Base-by-base conservation (phyloP, 35 echinoderm and acorn worm species). In the Apostichopus japonicus region DNA sequence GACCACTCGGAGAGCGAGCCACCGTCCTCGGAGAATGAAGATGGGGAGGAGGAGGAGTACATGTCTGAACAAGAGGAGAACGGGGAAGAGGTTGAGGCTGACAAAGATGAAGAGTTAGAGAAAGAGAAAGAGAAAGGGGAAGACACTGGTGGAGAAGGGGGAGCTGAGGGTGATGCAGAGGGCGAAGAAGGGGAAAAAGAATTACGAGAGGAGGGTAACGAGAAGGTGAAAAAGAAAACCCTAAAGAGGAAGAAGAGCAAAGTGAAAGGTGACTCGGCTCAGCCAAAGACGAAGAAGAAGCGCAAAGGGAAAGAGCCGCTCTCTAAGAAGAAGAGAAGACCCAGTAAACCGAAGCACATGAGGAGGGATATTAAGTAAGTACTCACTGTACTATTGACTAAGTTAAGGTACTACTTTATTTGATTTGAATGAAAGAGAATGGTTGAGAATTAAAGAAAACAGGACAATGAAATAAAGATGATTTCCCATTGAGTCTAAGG, bases 211-310 rank as follows among this genome's bases (percentile, higher is more conserved):
- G 72, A 79, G 16, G 90, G 55, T 8, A 51, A 54, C n/a, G 90
- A 59, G 53, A 79, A 59, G 23, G 61, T 22, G 53, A 93, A 53
- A 55, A 92, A 93, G 59, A 65, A 67, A 65, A 79, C 53, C 58
- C 53, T 57, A 14, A 93, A 93, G 77, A 91, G 87, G 63, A 90
- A 62, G 79, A 88, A 73, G 53, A 79, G 88, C 63, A 91, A 93
- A 81, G 87, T 58, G 63, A 71, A 83, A 78, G 79, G 90, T 70
- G 61, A 82, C 25, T 77, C 78, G 22, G 65, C 72, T 23, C 67
- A 92, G 56, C 90, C 90, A 0, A 92, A 86, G 70, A 56, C 80
- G 78, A 94, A 92, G 72, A 87, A 88, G 90, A 96, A 84, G 84
- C 58, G 65, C 57, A 78, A 78, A 77, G 86, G 54, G 90, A 88